A percentile compares a stretch with the other conserved stretches of the same genome.
These are phyloP conservation scores for Aepyceros melampus DNA, from an alignment of 2,113 vertebrate genomes.

Conservation along the genomic window DNA sequence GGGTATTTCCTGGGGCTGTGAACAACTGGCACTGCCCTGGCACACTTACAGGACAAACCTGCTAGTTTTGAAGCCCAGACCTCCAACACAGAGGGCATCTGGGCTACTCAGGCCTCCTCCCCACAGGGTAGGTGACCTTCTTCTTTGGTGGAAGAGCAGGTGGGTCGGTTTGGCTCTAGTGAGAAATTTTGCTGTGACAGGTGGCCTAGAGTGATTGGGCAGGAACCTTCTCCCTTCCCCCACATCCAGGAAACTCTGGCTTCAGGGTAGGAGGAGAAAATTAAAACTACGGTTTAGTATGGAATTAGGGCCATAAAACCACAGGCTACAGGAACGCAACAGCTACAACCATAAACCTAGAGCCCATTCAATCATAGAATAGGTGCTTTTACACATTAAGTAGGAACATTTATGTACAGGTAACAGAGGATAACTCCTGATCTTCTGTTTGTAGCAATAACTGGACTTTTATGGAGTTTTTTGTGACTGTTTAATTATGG, in stretches of 20 bases:
- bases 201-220: conserved; percentile 56
- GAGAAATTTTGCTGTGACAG: conserved; percentile 63
- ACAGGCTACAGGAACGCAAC: conserved; percentile 36
- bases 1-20: conserved; percentile 38
- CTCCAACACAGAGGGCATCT: conserved; percentile 66
- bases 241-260: conserved; percentile 33
- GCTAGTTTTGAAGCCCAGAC: conserved; percentile 35
- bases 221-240: background rate
- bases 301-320: conserved; percentile 62
- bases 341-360: conserved; percentile 49
- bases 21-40: conserved; percentile 63
- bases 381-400: conserved; percentile 48
- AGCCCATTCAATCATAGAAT: conserved; percentile 35
- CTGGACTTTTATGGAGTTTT: background rate
- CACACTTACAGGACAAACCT: conserved; percentile 29
- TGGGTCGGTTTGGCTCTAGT: conserved; percentile 53
- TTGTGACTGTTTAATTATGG: conserved; percentile 34
- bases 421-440: conserved; percentile 45
- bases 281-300: conserved; percentile 65
- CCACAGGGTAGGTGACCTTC: conserved; percentile 72
- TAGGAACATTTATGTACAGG: conserved; percentile 51
- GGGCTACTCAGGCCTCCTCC: conserved; percentile 52
- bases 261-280: conserved; percentile 40
- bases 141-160: conserved; percentile 60
- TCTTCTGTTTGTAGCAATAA: conserved; percentile 33